phyloP scores from a whole-genome alignment of 23 tunicate species.

The Halocynthia aurantium region DNA sequence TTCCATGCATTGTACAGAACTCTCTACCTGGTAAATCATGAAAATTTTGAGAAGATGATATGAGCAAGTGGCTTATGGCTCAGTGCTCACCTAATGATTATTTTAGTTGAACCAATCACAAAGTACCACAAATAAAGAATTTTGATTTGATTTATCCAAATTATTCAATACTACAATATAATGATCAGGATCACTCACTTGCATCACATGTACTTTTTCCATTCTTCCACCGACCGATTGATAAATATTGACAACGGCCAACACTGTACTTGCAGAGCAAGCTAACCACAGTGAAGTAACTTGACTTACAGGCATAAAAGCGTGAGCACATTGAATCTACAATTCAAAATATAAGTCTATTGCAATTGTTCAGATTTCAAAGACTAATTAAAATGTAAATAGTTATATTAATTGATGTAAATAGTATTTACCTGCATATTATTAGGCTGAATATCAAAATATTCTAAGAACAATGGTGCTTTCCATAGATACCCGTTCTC shows the following conservation, averaged over 20 bases:
- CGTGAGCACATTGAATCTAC: conserved; percentile 81
- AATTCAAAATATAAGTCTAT: not conserved
- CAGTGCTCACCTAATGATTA: not conserved
- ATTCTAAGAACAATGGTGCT: conserved; percentile 63
- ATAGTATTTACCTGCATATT: conserved; percentile 46
- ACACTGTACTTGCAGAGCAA: conserved; percentile 63
- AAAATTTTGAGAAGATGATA: not conserved
- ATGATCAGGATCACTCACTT: conserved; percentile 26
- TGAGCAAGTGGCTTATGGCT: not conserved
- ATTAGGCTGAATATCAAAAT: conserved; percentile 29
- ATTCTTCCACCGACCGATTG: conserved; percentile 58
- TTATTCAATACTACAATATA: not conserved
- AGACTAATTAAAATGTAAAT: not conserved
- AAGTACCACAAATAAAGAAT: not conserved
- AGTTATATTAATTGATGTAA: no score
- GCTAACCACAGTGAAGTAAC: conserved; percentile 80
- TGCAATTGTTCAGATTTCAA: not conserved
- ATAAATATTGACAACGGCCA: conserved; percentile 80
- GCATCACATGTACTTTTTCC: conserved; percentile 90
- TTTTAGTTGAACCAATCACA: not conserved
- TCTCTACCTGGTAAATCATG: conserved; percentile 50
- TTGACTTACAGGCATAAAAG: conserved; percentile 61
- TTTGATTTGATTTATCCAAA: not conserved
- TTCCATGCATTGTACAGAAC: conserved; percentile 88
- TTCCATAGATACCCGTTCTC: conserved; percentile 52